Conservation (phyloP, 2,888 invertebrate species). For the Tuta absoluta region DNA sequence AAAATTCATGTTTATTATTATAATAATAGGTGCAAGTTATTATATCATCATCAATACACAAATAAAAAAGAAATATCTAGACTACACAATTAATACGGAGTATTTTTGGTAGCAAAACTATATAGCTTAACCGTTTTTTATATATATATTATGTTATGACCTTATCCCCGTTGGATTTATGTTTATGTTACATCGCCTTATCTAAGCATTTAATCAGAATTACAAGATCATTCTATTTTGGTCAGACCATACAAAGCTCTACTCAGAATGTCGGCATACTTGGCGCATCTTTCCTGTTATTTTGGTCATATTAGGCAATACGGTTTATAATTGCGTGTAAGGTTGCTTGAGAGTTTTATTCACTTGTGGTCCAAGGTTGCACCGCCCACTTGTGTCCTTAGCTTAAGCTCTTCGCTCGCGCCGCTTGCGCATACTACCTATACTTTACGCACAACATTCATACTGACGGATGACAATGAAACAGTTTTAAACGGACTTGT, state of each 20-base stretch:
- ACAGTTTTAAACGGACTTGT: no score
- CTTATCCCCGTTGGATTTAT: background rate
- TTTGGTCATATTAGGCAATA: slow-evolving; percentile 11
- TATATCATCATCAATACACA: no score
- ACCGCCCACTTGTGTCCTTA: slow-evolving; percentile 28
- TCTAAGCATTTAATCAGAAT: background rate
- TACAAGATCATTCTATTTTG: slow-evolving; percentile 6
- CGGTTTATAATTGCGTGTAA: slow-evolving; percentile 15
- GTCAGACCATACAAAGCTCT: background rate
- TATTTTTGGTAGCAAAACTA: no score
- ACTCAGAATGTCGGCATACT: background rate
- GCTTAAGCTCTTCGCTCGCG: slow-evolving; percentile 24
- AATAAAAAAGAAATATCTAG: no score
- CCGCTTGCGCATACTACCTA: background rate
- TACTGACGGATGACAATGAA: no score
- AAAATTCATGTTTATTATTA: no score
- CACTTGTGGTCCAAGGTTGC: slow-evolving; percentile 32
- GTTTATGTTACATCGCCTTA: slow-evolving; percentile 13
- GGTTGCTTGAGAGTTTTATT: slow-evolving; percentile 15
- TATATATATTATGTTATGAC: background rate
- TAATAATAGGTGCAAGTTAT: no score
- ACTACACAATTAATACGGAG: no score
- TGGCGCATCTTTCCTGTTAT: background rate
- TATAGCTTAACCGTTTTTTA: background rate
- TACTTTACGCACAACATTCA: background rate